A percentile compares a stretch with the other conserved stretches of the same genome.
Evolutionary conservation across 23 tunicate genomes (phyloP).

Genomic region (Diplosoma virens): DNA sequence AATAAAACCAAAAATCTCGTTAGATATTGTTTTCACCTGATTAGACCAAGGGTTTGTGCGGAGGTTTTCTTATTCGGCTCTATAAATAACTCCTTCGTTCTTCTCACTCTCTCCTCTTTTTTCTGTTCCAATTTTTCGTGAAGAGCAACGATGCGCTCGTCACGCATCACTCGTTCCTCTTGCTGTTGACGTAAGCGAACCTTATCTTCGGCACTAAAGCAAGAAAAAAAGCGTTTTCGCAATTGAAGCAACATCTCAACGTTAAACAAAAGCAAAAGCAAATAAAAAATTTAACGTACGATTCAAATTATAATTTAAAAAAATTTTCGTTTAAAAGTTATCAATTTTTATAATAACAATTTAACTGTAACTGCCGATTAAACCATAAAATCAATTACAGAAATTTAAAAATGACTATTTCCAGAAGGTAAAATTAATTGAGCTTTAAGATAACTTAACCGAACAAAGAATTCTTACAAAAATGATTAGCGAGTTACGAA

Average conservation of each 20-base stretch:
- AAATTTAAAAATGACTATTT: too few relatives aligned
- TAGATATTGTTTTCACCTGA: constrained; percentile 36
- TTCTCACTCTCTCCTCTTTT: constrained; percentile 63
- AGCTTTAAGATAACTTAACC: too few relatives aligned
- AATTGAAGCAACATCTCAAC: background rate
- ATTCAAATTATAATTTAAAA: too few relatives aligned
- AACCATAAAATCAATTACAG: too few relatives aligned
- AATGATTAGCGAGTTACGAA: too few relatives aligned
- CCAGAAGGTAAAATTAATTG: too few relatives aligned
- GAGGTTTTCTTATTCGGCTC: constrained; percentile 48
- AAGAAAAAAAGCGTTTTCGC: background rate
- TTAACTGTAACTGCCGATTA: too few relatives aligned
- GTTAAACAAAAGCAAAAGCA: too few relatives aligned
- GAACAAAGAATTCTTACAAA: too few relatives aligned
- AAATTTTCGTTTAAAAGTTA: too few relatives aligned
- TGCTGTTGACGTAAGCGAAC: constrained; percentile 5
- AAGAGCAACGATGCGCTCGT: constrained; percentile 36
- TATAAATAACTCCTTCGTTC: constrained; percentile 41
- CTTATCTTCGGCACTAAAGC: constrained; percentile 47
- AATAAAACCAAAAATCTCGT: background rate
- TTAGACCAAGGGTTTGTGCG: constrained; percentile 43
- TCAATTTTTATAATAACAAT: too few relatives aligned
- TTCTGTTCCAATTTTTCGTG: constrained; percentile 47
- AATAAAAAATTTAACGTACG: too few relatives aligned
- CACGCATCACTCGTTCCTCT: constrained; percentile 35